Evolutionary conservation across 2,797 vertebrate genomes (phyloP).

Genomic region (Xiphorhynchus erythropygius): DNA sequence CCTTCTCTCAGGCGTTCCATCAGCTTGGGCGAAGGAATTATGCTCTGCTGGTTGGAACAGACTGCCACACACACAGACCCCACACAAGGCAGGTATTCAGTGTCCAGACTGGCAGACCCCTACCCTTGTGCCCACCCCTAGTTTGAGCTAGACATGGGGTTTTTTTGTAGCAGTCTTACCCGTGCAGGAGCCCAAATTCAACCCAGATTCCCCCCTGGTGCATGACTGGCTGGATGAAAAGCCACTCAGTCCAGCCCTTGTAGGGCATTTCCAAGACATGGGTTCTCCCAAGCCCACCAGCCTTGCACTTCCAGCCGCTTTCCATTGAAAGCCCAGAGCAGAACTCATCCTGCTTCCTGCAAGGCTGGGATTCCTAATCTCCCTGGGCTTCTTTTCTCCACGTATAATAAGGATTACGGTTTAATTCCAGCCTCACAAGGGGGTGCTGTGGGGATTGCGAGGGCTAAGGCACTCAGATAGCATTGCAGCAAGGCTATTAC

Average conservation of each 20-base stretch:
- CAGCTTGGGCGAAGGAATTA: background rate
- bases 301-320: background rate
- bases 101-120: background rate
- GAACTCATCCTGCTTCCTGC: background rate
- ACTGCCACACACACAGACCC: background rate
- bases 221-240: background rate
- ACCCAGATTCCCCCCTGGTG: background rate
- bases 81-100: rapidly evolving
- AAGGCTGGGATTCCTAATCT: slow-evolving; percentile 3
- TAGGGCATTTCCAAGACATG: background rate
- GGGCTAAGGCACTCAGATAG: background rate
- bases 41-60: background rate
- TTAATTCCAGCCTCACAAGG: slow-evolving; percentile 52
- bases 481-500: background rate
- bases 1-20: background rate
- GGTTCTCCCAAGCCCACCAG: background rate
- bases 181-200: rapidly evolving
- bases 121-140: background rate
- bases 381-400: background rate
- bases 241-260: no score
- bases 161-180: background rate
- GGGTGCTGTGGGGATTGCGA: slow-evolving; percentile 26
- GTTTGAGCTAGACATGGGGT: background rate
- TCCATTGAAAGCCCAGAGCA: background rate
- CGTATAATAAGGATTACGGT: slow-evolving; percentile 21